These are phyloP conservation scores for Piprites chloris DNA, from an alignment of 2,113 vertebrate genomes.

Conservation along the genomic window DNA sequence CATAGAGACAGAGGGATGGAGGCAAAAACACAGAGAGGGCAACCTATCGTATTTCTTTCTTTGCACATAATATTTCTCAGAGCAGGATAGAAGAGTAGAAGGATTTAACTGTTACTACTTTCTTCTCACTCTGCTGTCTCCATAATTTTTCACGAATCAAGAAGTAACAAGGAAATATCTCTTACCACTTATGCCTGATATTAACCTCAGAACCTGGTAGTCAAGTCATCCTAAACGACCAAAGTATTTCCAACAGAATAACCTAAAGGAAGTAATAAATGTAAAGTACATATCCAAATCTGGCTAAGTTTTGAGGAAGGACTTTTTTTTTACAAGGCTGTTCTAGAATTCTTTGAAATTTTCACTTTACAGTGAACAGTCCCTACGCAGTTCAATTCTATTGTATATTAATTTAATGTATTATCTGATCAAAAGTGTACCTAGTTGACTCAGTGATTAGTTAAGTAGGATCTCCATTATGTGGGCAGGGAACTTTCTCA, in stretches of 20 bases:
- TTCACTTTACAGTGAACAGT: neutral
- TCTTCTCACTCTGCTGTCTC: neutral
- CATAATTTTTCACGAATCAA: constrained; percentile 14
- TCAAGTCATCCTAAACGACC: constrained; percentile 17
- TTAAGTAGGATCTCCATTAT: neutral
- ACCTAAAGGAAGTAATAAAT: constrained; percentile 53
- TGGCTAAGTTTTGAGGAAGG: neutral
- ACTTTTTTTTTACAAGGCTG: neutral
- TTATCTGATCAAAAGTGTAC: constrained; percentile 8
- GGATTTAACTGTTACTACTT: neutral
- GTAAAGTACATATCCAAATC: constrained; percentile 25
- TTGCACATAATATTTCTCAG: neutral
- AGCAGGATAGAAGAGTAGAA: neutral
- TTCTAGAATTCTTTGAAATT: constrained; percentile 32
- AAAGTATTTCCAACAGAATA: neutral
- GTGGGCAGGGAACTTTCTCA: neutral
- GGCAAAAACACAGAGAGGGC: neutral
- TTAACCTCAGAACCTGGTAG: neutral
- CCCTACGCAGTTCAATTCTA: neutral
- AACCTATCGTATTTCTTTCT: neutral
- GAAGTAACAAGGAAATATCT: constrained; percentile 13
- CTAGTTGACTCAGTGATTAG: neutral
- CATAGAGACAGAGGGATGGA: neutral
- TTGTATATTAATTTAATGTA: neutral
- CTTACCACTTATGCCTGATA: constrained; percentile 7